Evolutionary conservation across 1,140 invertebrate species (phyloP), one percentile per base, ranked within the genome.

Genomic region (Bombus cullumanus): DNA sequence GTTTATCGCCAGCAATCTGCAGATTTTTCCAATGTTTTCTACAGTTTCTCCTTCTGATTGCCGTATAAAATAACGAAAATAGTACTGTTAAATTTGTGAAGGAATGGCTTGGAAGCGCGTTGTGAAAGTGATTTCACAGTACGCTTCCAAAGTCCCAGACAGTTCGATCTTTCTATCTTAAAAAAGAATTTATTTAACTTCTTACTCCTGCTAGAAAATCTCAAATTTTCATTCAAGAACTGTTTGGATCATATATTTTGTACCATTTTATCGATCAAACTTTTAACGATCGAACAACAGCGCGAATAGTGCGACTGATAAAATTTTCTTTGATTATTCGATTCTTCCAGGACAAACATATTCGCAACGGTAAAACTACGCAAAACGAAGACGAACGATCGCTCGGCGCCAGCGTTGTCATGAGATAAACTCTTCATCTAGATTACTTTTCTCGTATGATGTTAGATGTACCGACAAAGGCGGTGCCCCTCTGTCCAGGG

Each of bases 331-430:
- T 87, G 77, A 87, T 71, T 74, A 71, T 81, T 76, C 43, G 22
- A 78, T 90, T 95, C 92, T 96, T 96, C 93, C 96, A 98, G 97
- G 95, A 96, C 96, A 89, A 98, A 97, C 92, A 97, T 97, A 93
- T 98, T 98, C 93, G 97, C 97, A 71, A 98, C 97, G 78, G 97
- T 98, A 91, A 98, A 98, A 96, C 96, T 98, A 91, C 96, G 97
- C 92, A 98, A 98, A 96, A 97, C 97, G 83, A 97, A 97, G 95
- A 98, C 97, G 93, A 98, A 98, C 94, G 97, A 98, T 95, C 96
- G 97, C 90, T 98, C 97, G 75, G 97, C 97, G 89, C 97, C 98
- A 73, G 94, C 94, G 31, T 88, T 95, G 77, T 95, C 93, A 94
- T 95, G 94, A 94, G 91, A 91, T 88, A 91, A 92, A 78, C 88